Evolutionary conservation across 1,140 invertebrate species (phyloP).

Genomic region (Zaprionus tsacasi): DNA sequence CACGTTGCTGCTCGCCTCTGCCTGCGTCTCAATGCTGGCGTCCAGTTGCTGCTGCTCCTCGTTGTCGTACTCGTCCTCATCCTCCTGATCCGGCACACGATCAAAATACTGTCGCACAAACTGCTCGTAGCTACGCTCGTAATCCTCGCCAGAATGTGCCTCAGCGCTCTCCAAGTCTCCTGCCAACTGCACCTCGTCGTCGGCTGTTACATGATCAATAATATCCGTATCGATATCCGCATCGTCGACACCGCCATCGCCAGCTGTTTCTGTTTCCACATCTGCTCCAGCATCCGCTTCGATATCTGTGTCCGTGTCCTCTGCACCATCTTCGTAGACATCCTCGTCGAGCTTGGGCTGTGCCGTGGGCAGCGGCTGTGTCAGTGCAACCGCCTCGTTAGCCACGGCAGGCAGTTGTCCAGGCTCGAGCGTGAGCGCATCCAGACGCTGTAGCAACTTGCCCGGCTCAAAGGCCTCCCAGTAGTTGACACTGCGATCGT

Average conservation of each 20-base stretch:
- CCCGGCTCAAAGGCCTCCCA: constrained; percentile 72
- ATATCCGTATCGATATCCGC: constrained; percentile 19
- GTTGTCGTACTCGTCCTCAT: constrained; percentile 16
- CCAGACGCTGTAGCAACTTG: constrained; percentile 62
- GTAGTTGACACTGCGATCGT: constrained; percentile 64
- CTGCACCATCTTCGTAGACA: constrained; percentile 16
- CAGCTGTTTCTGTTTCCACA: neutral
- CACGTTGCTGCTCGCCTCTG: constrained; percentile 26
- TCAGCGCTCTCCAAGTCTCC: constrained; percentile 43
- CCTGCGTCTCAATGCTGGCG: constrained; percentile 14
- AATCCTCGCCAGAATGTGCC: constrained; percentile 60
- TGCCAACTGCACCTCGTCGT: constrained; percentile 8
- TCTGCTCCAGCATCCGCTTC: constrained; percentile 3
- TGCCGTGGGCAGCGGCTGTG: constrained; percentile 10
- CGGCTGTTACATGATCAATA: constrained; percentile 5
- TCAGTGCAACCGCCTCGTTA: neutral
- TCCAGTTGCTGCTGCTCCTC: constrained; percentile 22
- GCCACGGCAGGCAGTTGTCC: constrained; percentile 4
- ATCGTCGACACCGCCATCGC: constrained; percentile 1
- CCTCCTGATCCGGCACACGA: constrained; percentile 23
- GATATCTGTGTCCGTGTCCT: neutral
- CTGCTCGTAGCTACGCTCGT: constrained; percentile 72
- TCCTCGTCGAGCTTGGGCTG: constrained; percentile 44
- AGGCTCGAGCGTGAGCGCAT: constrained; percentile 41
- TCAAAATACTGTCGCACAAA: constrained; percentile 76